Base-by-base conservation (phyloP, 1,140 invertebrate genomes). In the Eupristina koningsbergeri region DNA sequence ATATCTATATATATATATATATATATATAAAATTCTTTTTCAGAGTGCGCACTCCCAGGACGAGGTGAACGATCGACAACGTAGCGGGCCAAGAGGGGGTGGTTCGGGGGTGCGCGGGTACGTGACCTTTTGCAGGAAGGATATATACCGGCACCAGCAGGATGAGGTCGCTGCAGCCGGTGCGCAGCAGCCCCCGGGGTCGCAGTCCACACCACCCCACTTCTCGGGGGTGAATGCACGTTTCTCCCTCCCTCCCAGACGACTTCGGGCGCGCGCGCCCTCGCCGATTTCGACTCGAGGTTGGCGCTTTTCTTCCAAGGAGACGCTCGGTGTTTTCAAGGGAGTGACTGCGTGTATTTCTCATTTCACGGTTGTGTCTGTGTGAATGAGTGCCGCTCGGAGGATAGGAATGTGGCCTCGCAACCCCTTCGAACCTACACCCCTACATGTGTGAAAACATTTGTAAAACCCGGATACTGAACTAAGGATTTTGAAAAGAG, bases 101-200 rank as follows among this genome's bases (percentile, higher is more conserved):
- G 45, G 45, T 31, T 45, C n/a, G 19, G 13, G 13, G 36, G 13
- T 47, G 45, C 36, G 39, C n/a, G 69, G 83, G 83, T 84, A 80
- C 83, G 78, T 84, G 83, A 84, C 83, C 83, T 84, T 84, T 84
- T 76, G 83, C 78, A 80, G 83, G 74, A 74, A 81, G 80, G 53
- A 77, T 77, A 76, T 83, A 69, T 69, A 82, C 19, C 26, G 36
- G 22, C 17, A 41, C 61, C 36, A 29, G 75, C 58, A 50, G 86
- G 85, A 85, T 87, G 88, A 88, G 88, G 88, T 86, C 87, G 86
- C 85, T 86, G 86, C 86, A 31, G 69, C 77, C 80, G 82, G 61
- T 74, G 79, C 80, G 45, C 67, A 50, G 53, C 58, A 39, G 22
- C 41, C n/a, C 75, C 84, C 81, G 81, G 81, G 81, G 74, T 82